Evolutionary conservation across 2,888 invertebrate species (phyloP), one percentile per base, ranked within the genome.

Genomic region (Aproaerema taeniolella): DNA sequence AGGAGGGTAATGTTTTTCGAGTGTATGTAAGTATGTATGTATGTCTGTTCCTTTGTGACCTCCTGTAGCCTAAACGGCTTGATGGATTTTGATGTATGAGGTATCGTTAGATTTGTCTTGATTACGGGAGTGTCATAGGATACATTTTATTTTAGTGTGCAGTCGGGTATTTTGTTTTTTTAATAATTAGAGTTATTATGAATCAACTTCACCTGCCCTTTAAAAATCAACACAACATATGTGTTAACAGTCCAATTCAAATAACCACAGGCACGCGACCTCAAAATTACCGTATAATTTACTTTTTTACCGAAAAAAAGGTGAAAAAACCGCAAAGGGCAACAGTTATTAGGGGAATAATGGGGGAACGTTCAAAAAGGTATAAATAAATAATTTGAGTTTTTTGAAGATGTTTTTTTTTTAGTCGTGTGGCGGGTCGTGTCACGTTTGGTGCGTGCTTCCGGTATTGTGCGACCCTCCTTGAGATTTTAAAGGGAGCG

Each of bases 391-490:
- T 67, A 71, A 76, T 74, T 68, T 58, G 47, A 32, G 64, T 81
- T 83, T 30, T 30, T 30, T 29, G 28, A 31, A 16, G 28, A 24
- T 11, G 13, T 14, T 35, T 79, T 66, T 83, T 83, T 72, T 60
- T 48, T 42, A 52, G 47, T 73, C 82, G 78, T 80, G 85, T 83
- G 82, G 63, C 58, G 44, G 54, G 60, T 67, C 65, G 65, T 56
- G 55, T n/a, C 67, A 75, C 73, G 74, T 75, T 73, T 70, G 69
- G 63, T 55, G 60, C 64, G 55, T 58, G 61, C 68, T 81, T 83
- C 78, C 81, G 67, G 74, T 51, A 69, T 74, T 73, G 61, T 68
- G 53, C 52, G 53, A 62, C 71, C 74, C 74, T 71, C 64, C 54
- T 61, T 62, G 57, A 58, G 51, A 58, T 58, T 58, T 58, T 37